A percentile compares a stretch with the other conserved stretches of the same genome.
Conservation (phyloP, 1,140 invertebrate genomes). For the Odontomachus brunneus region DNA sequence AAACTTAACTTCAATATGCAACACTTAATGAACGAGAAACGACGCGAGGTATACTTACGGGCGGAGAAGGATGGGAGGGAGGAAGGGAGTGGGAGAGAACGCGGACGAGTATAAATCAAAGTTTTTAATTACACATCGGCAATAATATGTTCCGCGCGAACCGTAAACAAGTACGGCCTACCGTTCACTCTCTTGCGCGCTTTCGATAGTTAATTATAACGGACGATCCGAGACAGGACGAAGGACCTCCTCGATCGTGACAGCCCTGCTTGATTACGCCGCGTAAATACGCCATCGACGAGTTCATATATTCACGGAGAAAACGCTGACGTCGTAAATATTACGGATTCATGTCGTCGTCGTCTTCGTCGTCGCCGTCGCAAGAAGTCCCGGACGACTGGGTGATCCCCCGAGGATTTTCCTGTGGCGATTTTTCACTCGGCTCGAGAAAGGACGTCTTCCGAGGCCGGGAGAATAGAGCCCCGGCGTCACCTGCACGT, state of each 20-base stretch:
- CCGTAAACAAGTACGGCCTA: constrained; percentile 1
- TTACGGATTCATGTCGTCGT: constrained; percentile 58
- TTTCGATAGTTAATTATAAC: background rate
- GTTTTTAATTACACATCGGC: constrained; percentile 15
- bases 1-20: constrained; percentile 18
- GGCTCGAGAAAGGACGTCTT: constrained; percentile 56
- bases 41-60: background rate
- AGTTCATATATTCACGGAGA: constrained; percentile 46
- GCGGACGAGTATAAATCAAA: constrained; percentile 20
- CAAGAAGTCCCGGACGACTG: constrained; percentile 57
- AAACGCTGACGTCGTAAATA: constrained; percentile 49
- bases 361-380: constrained; percentile 34
- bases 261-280: constrained; percentile 25
- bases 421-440: constrained; percentile 60
- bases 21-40: constrained; percentile 7
- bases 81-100: background rate
- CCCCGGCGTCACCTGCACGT: constrained; percentile 56
- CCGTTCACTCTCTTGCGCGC: background rate
- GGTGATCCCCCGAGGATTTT: constrained; percentile 58
- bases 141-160: background rate
- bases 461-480: constrained; percentile 58
- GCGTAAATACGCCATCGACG: constrained; percentile 41
- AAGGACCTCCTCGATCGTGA: background rate
- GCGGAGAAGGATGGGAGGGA: no score
- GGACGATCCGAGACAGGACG: background rate